Base-by-base conservation (phyloP, 2,888 invertebrate species). In the Leptura quadrifasciata region DNA sequence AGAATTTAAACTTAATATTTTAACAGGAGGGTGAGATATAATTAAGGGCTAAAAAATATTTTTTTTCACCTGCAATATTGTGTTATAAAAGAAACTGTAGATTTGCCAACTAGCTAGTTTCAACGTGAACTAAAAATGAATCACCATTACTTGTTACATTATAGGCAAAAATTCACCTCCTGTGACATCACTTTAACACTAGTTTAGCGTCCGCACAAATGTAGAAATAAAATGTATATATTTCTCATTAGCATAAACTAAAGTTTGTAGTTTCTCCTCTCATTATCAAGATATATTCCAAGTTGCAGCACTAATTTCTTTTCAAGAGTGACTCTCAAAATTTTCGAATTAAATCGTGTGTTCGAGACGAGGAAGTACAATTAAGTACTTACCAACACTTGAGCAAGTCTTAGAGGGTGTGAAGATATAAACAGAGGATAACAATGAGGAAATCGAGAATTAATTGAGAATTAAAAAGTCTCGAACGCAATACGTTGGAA, bases 201-300 rank as follows among this genome's bases (percentile, higher is more conserved):
- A 0, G 27, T 5, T 3, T 24, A 24, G 5, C 1, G 10, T 10
- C 5, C 4, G 47, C 12, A n/a, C n/a, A 47, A 47, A n/a, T 47
- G 5, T 47, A 47, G n/a, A 47, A 47, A 12, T 47, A 47, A 47
- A 47, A 47, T 12, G n/a, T 5, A 47, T 39, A 15, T 2, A 31
- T 31, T 31, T 12, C n/a, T 47, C n/a, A n/a, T 47, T 47, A 47
- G 39, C 39, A 39, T 39, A 39, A 39, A 47, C 47, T 47, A n/a
- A n/a, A 15, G 15, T 47, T 47, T 47, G n/a, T 15, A 47, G 47
- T 47, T 31, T 47, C n/a, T 47, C 47, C 6, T 47, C 18, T 57
- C 9, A n/a, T 71, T 61, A 61, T 27, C 60, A 27, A 24, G 35
- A 31, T 63, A 15, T 15, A 47, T n/a, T n/a, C 47, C n/a, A 47